Percentiles rank a stretch among this genome's conserved stretches.
phyloP scores from a whole-genome alignment of 2,888 invertebrate genomes.

The Sabellastarte sp. region DNA sequence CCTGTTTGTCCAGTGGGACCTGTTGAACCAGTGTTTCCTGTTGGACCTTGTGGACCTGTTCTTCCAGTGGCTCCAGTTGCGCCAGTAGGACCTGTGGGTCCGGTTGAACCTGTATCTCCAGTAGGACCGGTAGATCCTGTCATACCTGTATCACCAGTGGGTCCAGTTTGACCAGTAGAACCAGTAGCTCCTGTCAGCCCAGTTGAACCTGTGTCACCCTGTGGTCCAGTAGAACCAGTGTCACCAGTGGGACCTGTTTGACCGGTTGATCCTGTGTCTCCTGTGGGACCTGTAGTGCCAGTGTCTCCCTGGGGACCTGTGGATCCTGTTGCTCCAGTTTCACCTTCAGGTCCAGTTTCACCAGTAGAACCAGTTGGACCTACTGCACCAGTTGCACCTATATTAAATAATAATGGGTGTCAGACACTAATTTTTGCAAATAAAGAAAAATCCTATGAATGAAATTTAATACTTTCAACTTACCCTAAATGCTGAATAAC shows the following conservation, averaged over 20 bases:
- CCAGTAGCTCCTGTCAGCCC: background rate
- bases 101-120: no score
- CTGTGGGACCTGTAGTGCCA: constrained; percentile 1
- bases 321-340: constrained; percentile 1
- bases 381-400: background rate
- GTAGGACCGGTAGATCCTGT: background rate
- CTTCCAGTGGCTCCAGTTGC: background rate
- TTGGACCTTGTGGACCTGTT: constrained; percentile 1
- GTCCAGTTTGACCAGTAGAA: background rate
- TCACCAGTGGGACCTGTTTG: background rate
- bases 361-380: background rate
- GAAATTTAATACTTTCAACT: no score
- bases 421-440: no score
- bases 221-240: background rate
- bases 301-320: constrained; percentile 1
- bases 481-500: no score
- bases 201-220: background rate
- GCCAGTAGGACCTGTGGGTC: no score
- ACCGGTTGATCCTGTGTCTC: constrained; percentile 1
- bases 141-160: background rate
- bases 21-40: background rate
- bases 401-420: no score
- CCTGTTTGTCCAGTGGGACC: background rate
- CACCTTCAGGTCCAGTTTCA: background rate
- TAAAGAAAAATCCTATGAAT: no score